These are phyloP conservation scores for Aphodius granarius DNA, from an alignment of 2,888 invertebrate species.

Conservation along the genomic window DNA sequence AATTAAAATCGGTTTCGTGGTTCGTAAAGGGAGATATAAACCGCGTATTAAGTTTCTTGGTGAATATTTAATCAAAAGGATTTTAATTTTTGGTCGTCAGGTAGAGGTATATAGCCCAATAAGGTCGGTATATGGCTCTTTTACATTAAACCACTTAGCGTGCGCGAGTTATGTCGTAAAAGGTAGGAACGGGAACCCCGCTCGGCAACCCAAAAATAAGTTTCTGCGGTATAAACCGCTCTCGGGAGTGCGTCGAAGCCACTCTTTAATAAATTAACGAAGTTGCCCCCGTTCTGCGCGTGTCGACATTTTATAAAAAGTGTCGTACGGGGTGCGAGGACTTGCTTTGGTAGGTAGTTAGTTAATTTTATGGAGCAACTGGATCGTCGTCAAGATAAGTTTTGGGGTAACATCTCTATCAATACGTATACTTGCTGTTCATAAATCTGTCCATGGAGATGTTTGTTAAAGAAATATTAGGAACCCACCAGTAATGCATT, in stretches of 20 bases:
- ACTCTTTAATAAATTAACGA: background rate
- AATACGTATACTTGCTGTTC: background rate
- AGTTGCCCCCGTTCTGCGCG: background rate
- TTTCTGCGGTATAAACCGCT: background rate
- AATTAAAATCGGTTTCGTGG: background rate
- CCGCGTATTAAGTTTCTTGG: background rate
- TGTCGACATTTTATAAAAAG: background rate
- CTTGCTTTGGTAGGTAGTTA: background rate
- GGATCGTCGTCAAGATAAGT: background rate
- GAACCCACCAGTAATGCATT: too few relatives aligned
- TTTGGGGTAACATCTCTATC: background rate
- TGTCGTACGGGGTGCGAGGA: background rate
- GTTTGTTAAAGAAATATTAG: too few relatives aligned
- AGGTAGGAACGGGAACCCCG: too few relatives aligned
- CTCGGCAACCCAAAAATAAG: background rate
- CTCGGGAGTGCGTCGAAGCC: background rate
- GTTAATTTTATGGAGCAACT: background rate
- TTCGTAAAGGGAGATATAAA: background rate
- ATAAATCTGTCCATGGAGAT: background rate
- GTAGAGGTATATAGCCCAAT: background rate
- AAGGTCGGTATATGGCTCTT: background rate
- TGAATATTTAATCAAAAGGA: constrained; percentile 12
- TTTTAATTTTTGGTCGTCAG: constrained; percentile 8
- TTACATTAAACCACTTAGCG: background rate
- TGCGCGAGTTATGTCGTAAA: background rate